Percentiles rank a stretch among this genome's conserved stretches.
phyloP scores from a whole-genome alignment of 2,113 vertebrate species.

The Elachura formosa region DNA sequence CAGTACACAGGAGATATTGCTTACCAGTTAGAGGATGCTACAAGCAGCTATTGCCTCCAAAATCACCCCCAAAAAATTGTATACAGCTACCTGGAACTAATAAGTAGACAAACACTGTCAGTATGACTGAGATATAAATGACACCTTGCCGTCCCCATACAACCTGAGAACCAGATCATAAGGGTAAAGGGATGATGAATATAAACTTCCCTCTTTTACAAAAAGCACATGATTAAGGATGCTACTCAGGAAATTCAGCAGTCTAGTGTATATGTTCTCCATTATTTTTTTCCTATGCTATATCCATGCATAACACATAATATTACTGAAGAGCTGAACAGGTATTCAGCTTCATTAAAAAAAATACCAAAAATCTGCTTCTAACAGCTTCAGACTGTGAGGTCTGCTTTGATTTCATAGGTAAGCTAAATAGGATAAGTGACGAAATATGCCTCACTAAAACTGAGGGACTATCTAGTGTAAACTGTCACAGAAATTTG shows the following conservation, averaged over 20 bases:
- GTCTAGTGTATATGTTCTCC: not conserved
- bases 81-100: not conserved
- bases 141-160: not conserved
- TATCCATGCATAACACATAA: not conserved
- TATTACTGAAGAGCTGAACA: not conserved
- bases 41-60: not conserved
- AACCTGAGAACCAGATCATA: accelerated
- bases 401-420: not conserved
- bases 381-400: not conserved
- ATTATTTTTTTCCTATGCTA: not conserved
- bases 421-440: not conserved
- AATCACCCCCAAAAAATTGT: not conserved
- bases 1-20: not conserved
- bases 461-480: not conserved
- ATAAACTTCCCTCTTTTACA: not conserved
- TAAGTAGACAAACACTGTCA: not conserved
- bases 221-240: not conserved
- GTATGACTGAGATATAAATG: not conserved
- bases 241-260: not conserved
- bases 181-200: not conserved
- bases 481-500: not conserved
- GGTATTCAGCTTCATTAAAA: not conserved
- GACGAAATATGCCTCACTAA: not conserved
- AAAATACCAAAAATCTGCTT: not conserved
- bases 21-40: not conserved